Conservation (phyloP, 2,797 vertebrate genomes). For the Orestias chungarensis region DNA sequence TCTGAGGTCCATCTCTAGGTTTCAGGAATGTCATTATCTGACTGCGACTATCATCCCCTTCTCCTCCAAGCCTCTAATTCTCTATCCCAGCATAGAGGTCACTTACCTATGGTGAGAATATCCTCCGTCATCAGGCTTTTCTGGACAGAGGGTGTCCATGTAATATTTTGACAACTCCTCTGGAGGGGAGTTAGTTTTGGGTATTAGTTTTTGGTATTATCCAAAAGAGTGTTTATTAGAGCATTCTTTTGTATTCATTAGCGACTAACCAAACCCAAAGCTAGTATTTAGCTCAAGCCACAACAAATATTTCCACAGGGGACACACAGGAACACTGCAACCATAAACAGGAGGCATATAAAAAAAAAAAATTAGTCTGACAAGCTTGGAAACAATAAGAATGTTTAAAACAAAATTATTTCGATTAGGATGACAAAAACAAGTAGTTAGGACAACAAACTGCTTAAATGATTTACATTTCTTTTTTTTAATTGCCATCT, state of each 20-base stretch:
- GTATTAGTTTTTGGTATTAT: slow-evolving; percentile 43
- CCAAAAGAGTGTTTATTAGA: slow-evolving; percentile 70
- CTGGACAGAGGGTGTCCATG: slow-evolving; percentile 80
- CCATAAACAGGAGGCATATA: not conserved
- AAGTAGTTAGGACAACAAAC: no score
- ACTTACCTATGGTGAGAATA: slow-evolving; percentile 77
- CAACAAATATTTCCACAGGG: not conserved
- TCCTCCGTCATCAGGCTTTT: slow-evolving; percentile 70
- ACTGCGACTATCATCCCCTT: slow-evolving; percentile 54
- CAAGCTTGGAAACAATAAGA: no score
- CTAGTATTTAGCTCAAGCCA: not conserved
- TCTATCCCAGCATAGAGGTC: slow-evolving; percentile 67
- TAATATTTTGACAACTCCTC: slow-evolving; percentile 58
- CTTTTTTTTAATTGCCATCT: no score
- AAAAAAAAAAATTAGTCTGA: no score
- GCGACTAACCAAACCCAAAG: slow-evolving; percentile 27
- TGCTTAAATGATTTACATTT: no score
- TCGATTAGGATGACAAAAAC: no score
- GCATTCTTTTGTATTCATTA: no score
- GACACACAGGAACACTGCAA: not conserved
- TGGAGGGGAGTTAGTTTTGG: slow-evolving; percentile 41
- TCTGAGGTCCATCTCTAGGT: slow-evolving; percentile 80
- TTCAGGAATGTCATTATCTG: slow-evolving; percentile 87
- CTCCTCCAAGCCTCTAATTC: slow-evolving; percentile 58
- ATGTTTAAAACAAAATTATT: no score